These are phyloP conservation scores for Biston stratarius DNA, from an alignment of 2,888 invertebrate species.

Conservation along the genomic window DNA sequence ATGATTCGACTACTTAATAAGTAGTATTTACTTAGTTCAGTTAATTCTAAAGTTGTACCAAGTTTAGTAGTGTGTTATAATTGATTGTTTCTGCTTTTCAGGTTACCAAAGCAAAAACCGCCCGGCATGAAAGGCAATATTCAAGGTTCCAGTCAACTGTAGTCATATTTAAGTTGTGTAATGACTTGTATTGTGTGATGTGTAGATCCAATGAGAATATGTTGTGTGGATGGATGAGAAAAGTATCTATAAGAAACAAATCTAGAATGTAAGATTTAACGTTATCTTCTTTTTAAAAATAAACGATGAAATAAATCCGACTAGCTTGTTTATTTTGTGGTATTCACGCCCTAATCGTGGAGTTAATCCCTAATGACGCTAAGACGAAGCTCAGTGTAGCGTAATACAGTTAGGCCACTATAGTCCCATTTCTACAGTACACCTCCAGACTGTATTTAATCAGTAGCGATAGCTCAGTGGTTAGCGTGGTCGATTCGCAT, in stretches of 20 bases:
- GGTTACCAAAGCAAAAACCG: slow-evolving; percentile 78
- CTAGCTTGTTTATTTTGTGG: neutral
- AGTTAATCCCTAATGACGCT: no score
- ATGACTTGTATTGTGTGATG: neutral
- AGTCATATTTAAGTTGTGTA: slow-evolving; percentile 38
- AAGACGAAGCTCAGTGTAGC: no score
- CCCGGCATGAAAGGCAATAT: slow-evolving; percentile 73
- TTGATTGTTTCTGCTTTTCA: slow-evolving; percentile 49
- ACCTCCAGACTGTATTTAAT: no score
- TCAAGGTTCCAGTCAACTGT: slow-evolving; percentile 80
- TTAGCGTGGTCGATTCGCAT: no score
- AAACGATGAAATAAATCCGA: neutral
- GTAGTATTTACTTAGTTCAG: no score
- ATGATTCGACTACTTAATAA: no score
- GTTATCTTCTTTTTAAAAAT: neutral
- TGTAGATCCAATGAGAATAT: neutral
- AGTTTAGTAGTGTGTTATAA: no score
- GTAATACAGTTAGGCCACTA: no score
- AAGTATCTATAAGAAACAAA: neutral
- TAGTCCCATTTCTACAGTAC: no score
- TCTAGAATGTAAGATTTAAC: neutral
- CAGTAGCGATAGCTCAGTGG: no score
- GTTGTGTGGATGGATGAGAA: neutral
- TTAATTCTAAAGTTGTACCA: no score
- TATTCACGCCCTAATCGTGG: neutral